phyloP scores from a whole-genome alignment of 2,797 vertebrate species.

The Heteromormyrus szaboi region DNA sequence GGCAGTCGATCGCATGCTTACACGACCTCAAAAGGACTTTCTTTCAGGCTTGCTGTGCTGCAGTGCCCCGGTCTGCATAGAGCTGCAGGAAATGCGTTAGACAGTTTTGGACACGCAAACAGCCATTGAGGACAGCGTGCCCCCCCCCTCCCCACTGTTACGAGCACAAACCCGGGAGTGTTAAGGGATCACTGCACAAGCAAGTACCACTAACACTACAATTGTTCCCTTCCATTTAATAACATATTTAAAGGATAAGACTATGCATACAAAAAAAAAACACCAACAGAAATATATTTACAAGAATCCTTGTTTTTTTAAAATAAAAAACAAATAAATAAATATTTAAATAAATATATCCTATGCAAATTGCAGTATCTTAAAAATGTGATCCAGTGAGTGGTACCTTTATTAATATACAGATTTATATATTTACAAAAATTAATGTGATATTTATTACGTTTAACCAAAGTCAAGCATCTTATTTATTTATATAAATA shows the following conservation, averaged over 20 bases:
- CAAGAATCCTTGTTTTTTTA: neutral
- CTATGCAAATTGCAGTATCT: neutral
- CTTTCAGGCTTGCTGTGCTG: neutral
- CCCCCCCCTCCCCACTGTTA: neutral
- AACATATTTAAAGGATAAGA: neutral
- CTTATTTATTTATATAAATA: neutral
- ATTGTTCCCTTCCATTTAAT: neutral
- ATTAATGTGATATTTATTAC: neutral
- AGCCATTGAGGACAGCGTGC: neutral
- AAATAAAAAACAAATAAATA: too few species aligned
- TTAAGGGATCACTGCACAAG: neutral
- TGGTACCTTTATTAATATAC: neutral
- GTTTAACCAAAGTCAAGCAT: neutral
- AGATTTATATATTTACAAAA: neutral
- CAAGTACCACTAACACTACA: neutral
- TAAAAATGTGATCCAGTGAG: neutral
- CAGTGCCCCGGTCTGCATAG: neutral
- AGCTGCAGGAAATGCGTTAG: neutral
- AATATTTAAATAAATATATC: neutral
- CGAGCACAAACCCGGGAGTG: neutral
- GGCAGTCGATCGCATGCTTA: neutral
- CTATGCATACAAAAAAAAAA: neutral
- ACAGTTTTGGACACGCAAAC: neutral
- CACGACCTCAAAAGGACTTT: neutral
- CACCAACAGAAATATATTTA: neutral